These are phyloP conservation scores for Leptinotarsa defecta DNA, from an alignment of 1,140 invertebrate species.

Conservation along the genomic window DNA sequence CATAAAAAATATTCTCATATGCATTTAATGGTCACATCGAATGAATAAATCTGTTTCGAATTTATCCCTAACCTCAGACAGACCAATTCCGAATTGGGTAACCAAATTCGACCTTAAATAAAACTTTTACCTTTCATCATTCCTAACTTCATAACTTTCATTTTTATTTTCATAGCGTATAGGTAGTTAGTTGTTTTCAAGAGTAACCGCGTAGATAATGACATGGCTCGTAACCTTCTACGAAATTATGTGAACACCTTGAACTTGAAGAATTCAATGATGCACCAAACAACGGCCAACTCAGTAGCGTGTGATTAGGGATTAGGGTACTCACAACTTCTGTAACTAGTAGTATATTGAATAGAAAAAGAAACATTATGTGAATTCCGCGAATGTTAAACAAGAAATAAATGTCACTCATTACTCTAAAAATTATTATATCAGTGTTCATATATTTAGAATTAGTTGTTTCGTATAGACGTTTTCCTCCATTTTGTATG, in stretches of 20 bases:
- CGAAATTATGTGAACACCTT: conserved; percentile 8
- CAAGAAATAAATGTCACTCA: too few relatives aligned
- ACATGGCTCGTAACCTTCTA: conserved; percentile 5
- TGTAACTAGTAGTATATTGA: too few relatives aligned
- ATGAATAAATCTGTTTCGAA: background rate
- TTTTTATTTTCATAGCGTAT: background rate
- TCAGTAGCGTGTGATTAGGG: background rate
- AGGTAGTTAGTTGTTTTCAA: background rate
- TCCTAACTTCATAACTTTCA: background rate
- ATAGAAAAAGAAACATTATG: too few relatives aligned
- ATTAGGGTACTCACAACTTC: background rate
- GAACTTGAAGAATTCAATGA: background rate
- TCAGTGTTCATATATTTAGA: too few relatives aligned
- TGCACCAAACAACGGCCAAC: background rate
- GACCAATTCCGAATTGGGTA: background rate
- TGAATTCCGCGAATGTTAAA: too few relatives aligned
- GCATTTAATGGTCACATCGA: background rate
- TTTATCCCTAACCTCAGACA: background rate
- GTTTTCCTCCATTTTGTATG: too few relatives aligned
- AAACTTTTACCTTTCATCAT: background rate
- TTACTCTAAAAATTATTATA: too few relatives aligned
- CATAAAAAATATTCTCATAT: too few relatives aligned
- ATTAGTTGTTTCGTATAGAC: too few relatives aligned
- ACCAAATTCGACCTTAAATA: background rate
- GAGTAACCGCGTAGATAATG: background rate